Percentiles rank a stretch among this genome's conserved stretches.
Conservation (phyloP, 2,797 vertebrate species). For the Melanotaenia maccullochi region DNA sequence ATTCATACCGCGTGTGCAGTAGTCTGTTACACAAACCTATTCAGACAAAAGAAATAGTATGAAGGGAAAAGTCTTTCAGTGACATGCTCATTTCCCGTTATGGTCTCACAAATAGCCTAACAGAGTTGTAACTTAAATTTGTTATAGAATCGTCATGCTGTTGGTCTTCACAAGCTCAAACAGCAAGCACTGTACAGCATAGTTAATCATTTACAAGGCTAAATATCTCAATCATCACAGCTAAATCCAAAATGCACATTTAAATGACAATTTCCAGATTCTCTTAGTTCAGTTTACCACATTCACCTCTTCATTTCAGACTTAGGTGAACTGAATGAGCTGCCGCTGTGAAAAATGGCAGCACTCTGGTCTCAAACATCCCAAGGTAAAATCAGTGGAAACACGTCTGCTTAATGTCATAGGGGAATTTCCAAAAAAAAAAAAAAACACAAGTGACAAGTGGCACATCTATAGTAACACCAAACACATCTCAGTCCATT, state of each 20-base stretch:
- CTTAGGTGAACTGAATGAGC: constrained; percentile 16
- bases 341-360: constrained; percentile 10
- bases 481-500: constrained; percentile 60
- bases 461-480: constrained; percentile 64
- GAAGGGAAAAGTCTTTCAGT: constrained; percentile 34
- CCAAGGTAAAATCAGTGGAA: constrained; percentile 28
- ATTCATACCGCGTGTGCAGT: not conserved
- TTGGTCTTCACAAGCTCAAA: constrained; percentile 77
- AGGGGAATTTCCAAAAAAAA: constrained; percentile 36
- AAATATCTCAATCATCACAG: constrained; percentile 70
- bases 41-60: constrained; percentile 46
- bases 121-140: constrained; percentile 54
- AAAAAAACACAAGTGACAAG: constrained; percentile 51
- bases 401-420: constrained; percentile 36
- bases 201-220: constrained; percentile 78
- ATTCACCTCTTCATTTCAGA: constrained; percentile 15
- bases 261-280: constrained; percentile 55
- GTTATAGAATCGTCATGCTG: constrained; percentile 72
- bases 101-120: constrained; percentile 58
- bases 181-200: constrained; percentile 81
- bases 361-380: constrained; percentile 20
- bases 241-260: constrained; percentile 76
- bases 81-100: constrained; percentile 66
- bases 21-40: constrained; percentile 27
- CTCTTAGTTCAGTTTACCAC: constrained; percentile 11